These are phyloP conservation scores for Synaphobranchus kaupii DNA, from an alignment of 2,797 vertebrate species.

Conservation along the genomic window DNA sequence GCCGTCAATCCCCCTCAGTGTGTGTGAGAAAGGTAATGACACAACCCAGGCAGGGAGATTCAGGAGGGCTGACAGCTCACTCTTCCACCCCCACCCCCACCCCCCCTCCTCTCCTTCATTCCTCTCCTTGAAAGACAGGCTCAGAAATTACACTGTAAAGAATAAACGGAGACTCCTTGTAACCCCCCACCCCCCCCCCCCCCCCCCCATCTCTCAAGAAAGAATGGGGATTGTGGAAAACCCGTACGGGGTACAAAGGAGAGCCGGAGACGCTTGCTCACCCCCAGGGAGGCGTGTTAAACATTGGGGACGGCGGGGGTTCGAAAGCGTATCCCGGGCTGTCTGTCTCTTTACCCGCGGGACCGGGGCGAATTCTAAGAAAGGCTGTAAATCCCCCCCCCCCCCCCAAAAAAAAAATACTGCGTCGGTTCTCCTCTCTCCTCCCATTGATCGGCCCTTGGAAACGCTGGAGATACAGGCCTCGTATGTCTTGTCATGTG, in stretches of 20 bases:
- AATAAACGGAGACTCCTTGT: not conserved
- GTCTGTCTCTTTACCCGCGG: not conserved
- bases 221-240: constrained; percentile 18
- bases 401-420: too few species aligned
- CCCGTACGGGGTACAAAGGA: not conserved
- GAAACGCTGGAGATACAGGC: not conserved
- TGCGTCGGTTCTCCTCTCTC: not conserved
- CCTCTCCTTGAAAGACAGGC: not conserved
- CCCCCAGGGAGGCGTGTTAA: not conserved
- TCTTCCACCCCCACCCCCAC: not conserved
- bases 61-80: constrained; percentile 8
- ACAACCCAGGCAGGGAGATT: not conserved
- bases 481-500: not conserved
- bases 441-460: not conserved
- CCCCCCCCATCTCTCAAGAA: not conserved
- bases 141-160: not conserved
- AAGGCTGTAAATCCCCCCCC: not conserved
- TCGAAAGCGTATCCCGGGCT: not conserved
- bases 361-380: not conserved
- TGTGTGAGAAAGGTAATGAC: constrained; percentile 2
- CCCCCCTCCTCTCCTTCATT: not conserved
- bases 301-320: not conserved
- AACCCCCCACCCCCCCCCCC: not conserved
- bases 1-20: not conserved
- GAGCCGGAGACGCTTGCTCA: not conserved